A percentile compares a stretch with the other conserved stretches of the same genome.
phyloP scores from a whole-genome alignment of 2,113 vertebrate genomes.

The Amazona guildingii region DNA sequence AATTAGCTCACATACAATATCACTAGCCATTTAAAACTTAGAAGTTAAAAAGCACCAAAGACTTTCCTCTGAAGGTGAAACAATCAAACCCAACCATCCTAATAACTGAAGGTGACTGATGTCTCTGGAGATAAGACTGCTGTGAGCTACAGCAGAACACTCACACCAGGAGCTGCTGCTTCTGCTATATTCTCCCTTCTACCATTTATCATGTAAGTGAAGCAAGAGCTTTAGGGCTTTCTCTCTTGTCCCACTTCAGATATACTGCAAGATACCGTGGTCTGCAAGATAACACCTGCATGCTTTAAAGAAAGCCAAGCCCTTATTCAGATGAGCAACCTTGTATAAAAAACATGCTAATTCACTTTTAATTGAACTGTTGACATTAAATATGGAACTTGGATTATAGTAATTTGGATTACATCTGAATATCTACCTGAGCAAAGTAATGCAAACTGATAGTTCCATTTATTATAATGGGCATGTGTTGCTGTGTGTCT shows the following conservation, averaged over 20 bases:
- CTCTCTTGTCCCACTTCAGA: neutral
- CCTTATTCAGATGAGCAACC: neutral
- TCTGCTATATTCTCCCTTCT: neutral
- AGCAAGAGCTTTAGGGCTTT: neutral
- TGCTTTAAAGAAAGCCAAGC: neutral
- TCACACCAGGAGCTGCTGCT: neutral
- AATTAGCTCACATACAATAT: neutral
- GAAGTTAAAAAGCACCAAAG: neutral
- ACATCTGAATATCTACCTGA: neutral
- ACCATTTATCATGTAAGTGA: neutral
- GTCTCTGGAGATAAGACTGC: neutral
- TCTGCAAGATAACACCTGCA: neutral
- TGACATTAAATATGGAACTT: neutral
- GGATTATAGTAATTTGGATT: neutral
- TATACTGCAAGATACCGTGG: neutral
- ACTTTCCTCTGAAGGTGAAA: neutral
- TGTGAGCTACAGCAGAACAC: neutral
- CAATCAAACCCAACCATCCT: neutral
- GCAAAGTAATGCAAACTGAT: neutral
- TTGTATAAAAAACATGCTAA: neutral
- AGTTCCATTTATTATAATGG: rapidly evolving
- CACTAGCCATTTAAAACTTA: neutral
- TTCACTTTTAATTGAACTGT: neutral
- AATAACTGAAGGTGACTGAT: neutral
- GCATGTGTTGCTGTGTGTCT: neutral